phyloP scores from a whole-genome alignment of 2,797 vertebrate genomes.

The Thamnophis elegans region DNA sequence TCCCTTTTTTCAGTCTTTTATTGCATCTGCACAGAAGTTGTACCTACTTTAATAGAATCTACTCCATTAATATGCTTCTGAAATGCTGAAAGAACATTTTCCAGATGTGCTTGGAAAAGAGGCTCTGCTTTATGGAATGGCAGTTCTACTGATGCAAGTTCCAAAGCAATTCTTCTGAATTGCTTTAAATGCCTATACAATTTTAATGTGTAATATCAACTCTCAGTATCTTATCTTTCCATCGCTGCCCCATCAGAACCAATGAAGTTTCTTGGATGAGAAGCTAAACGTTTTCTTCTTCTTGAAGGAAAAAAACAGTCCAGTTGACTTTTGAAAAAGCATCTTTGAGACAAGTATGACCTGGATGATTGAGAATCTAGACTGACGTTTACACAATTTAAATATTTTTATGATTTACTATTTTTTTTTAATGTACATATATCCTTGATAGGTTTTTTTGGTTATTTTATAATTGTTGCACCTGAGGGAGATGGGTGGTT shows the following conservation, averaged over 20 bases:
- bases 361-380: not conserved
- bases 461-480: not conserved
- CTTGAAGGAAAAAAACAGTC: not conserved
- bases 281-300: not conserved
- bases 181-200: not conserved
- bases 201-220: not conserved
- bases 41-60: not conserved
- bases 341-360: not conserved
- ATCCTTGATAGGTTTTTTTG: not conserved
- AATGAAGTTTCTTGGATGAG: not conserved
- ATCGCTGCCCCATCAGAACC: not conserved
- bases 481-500: not conserved
- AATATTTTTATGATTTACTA: not conserved
- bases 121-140: not conserved
- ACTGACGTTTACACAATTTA: not conserved
- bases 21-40: not conserved
- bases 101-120: not conserved
- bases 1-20: not conserved
- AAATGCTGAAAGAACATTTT: not conserved
- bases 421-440: not conserved
- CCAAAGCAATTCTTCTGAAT: not conserved
- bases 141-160: not conserved
- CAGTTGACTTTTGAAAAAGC: not conserved
- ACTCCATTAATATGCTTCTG: not conserved
- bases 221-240: not conserved